Conservation (phyloP, 2,797 vertebrate genomes). For the Sebastes itinus region DNA sequence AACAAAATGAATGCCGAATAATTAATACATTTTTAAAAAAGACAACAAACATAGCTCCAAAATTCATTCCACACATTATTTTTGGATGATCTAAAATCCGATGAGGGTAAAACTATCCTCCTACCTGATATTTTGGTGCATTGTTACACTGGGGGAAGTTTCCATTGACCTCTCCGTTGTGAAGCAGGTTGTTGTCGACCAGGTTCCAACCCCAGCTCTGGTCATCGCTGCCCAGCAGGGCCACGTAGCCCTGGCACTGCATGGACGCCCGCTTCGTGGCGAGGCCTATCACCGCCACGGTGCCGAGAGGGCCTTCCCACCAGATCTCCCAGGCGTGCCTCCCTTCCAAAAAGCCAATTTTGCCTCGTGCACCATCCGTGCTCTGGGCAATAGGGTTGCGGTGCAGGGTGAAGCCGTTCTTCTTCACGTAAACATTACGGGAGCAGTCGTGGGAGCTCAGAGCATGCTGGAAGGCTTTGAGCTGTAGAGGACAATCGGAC, state of each 20-base stretch:
- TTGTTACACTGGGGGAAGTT: constrained; percentile 99
- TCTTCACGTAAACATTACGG: constrained; percentile 98
- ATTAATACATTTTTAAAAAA: neutral
- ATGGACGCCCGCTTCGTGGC: constrained; percentile 95
- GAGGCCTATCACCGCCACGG: constrained; percentile 97
- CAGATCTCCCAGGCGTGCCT: constrained; percentile 99
- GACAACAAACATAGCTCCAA: neutral
- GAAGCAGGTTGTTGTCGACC: constrained; percentile 98
- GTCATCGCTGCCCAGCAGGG: constrained; percentile 96
- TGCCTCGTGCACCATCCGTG: constrained; percentile 96
- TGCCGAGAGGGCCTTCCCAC: constrained; percentile 99
- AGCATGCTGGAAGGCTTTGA: constrained; percentile 94
- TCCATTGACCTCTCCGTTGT: constrained; percentile 98
- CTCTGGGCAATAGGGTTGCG: constrained; percentile 99
- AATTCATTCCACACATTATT: neutral
- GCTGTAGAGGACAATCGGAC: constrained; percentile 69
- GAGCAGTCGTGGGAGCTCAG: constrained; percentile 98
- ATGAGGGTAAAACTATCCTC: neutral
- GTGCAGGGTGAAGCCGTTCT: constrained; percentile 98
- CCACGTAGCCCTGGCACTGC: constrained; percentile 99
- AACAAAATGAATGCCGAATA: neutral
- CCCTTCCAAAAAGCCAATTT: constrained; percentile 97
- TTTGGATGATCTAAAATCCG: neutral
- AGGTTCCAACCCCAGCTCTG: constrained; percentile 99
- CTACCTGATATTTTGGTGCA: constrained; percentile 98